These are phyloP conservation scores for Nannoperca australis DNA, from an alignment of 2,797 vertebrate genomes.

Conservation along the genomic window DNA sequence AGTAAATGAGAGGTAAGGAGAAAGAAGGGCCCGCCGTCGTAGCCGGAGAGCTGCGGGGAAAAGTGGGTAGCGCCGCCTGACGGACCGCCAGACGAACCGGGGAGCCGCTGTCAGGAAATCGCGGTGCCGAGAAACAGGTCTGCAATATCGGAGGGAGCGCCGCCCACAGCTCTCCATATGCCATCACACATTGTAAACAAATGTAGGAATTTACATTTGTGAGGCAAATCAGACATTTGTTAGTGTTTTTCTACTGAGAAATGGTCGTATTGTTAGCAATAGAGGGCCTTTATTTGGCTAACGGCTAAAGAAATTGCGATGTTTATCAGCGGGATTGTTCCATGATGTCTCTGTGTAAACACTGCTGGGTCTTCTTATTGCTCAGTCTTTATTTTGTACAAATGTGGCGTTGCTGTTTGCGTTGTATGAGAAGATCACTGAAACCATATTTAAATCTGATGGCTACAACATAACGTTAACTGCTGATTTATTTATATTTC, in stretches of 20 bases:
- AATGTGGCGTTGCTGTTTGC: not conserved
- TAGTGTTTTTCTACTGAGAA: not conserved
- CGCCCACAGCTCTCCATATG: constrained; percentile 87
- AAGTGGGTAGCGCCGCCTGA: constrained; percentile 91
- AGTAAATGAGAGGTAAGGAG: constrained; percentile 81
- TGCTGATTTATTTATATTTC: not conserved
- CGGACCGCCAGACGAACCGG: constrained; percentile 85
- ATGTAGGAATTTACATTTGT: constrained; percentile 23
- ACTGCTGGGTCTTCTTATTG: not conserved
- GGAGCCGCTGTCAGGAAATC: constrained; percentile 79
- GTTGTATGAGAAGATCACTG: not conserved
- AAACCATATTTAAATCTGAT: not conserved
- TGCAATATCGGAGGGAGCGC: constrained; percentile 83
- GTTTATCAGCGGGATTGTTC: constrained; percentile 17
- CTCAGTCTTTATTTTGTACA: not conserved
- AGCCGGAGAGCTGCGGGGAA: constrained; percentile 84
- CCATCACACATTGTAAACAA: constrained; percentile 76
- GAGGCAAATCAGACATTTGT: not conserved
- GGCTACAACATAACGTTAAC: not conserved
- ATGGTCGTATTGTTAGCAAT: not conserved
- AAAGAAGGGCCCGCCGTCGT: constrained; percentile 84
- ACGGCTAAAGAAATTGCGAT: not conserved
- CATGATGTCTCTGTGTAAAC: not conserved
- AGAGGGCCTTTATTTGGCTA: constrained; percentile 36
- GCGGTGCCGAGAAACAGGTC: constrained; percentile 82